Percentiles rank a stretch among this genome's conserved stretches.
These are phyloP conservation scores for Drosophila mimica DNA, from an alignment of 2,888 invertebrate genomes.

Conservation along the genomic window DNA sequence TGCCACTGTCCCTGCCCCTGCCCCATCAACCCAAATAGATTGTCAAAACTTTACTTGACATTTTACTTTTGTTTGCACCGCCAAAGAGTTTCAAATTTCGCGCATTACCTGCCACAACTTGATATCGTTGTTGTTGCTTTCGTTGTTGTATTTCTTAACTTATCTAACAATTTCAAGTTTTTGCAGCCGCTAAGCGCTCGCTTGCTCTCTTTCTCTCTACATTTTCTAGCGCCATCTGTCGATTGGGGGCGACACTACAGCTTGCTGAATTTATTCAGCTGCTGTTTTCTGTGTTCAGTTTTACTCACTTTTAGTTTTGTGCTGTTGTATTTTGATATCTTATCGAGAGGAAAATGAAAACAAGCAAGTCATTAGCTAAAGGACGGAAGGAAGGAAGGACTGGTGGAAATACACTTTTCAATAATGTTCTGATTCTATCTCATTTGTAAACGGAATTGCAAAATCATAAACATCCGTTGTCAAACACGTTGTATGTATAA, in stretches of 20 bases:
- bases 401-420: not conserved
- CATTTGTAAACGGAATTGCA: not conserved
- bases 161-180: slow-evolving; percentile 22
- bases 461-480: not conserved
- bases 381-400: slow-evolving; percentile 1
- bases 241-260: slow-evolving; percentile 33
- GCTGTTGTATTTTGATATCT: slow-evolving; percentile 46
- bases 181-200: slow-evolving; percentile 4
- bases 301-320: slow-evolving; percentile 34
- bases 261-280: not conserved
- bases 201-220: not conserved
- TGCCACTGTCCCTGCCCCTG: not conserved
- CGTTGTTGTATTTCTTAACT: slow-evolving; percentile 11
- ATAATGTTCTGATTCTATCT: not conserved
- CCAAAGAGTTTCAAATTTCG: slow-evolving; percentile 38
- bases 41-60: slow-evolving; percentile 45
- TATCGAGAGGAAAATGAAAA: slow-evolving; percentile 29
- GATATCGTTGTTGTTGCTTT: slow-evolving; percentile 2
- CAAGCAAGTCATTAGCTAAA: slow-evolving; percentile 55
- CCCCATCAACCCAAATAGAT: slow-evolving; percentile 5
- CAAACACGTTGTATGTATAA: not conserved
- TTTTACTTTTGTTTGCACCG: slow-evolving; percentile 30
- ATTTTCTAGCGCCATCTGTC: slow-evolving; percentile 61
- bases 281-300: slow-evolving; percentile 2
- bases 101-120: slow-evolving; percentile 27